These are phyloP conservation scores for Nothoprocta perdicaria DNA, from an alignment of 2,113 vertebrate genomes.

Conservation along the genomic window DNA sequence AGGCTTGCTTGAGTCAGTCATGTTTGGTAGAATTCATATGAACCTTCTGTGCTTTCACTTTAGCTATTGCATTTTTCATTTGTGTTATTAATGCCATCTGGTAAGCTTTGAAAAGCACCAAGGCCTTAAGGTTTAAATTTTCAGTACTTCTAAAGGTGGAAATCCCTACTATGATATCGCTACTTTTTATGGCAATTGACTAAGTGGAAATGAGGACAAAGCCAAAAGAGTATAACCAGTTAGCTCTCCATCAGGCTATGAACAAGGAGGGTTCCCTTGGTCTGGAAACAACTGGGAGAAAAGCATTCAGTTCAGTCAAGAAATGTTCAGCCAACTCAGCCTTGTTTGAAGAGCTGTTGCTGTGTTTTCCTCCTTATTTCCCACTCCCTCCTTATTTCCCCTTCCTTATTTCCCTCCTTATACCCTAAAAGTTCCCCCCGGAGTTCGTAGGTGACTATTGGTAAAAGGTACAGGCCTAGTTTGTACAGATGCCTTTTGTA, in stretches of 20 bases:
- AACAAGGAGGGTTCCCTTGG: not conserved
- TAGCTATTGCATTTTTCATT: not conserved
- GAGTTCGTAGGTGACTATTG: not conserved
- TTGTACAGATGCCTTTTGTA: not conserved
- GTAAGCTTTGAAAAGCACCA: not conserved
- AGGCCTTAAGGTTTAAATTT: not conserved
- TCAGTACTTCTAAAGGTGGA: conserved; percentile 19
- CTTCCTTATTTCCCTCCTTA: too few species aligned
- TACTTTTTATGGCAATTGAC: conserved; percentile 1
- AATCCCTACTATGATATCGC: not conserved
- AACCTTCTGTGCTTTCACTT: not conserved
- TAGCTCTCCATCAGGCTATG: not conserved
- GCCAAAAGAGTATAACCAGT: conserved; percentile 22
- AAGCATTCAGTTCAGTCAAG: not conserved
- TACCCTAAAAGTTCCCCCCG: not conserved
- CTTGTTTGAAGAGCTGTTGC: not conserved
- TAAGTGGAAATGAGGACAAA: conserved; percentile 13
- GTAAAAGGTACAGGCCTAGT: not conserved
- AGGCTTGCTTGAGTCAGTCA: not conserved
- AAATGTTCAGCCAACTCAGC: not conserved
- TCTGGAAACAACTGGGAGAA: conserved; percentile 14
- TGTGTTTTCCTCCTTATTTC: not conserved
- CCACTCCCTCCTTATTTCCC: not conserved
- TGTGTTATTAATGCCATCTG: conserved; percentile 28
- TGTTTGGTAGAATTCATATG: not conserved